Evolutionary conservation across 2,113 vertebrate species (phyloP).

Genomic region (Triplophysa dalaica): DNA sequence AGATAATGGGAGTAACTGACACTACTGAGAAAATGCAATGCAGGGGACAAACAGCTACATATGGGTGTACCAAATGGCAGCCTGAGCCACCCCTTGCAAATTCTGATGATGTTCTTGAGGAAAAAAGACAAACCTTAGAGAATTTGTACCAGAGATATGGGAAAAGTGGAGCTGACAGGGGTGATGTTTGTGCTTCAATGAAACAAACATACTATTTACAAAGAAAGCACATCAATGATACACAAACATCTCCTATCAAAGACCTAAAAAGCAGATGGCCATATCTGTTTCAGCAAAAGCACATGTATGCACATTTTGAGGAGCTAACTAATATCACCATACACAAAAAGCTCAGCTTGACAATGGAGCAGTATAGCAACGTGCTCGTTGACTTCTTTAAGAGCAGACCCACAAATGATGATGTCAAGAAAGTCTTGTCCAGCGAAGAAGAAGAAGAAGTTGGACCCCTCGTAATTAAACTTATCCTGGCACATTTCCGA

Average conservation of each 20-base stretch:
- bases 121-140: conserved; percentile 18
- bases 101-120: conserved; percentile 6
- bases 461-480: conserved; percentile 14
- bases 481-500: conserved; percentile 16
- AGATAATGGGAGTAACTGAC: neutral
- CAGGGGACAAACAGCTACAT: conserved; percentile 10
- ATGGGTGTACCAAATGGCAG: conserved; percentile 1
- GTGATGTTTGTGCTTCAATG: neutral
- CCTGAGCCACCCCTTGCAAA: conserved; percentile 2
- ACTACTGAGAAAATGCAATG: neutral
- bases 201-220: conserved; percentile 14
- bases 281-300: conserved; percentile 19
- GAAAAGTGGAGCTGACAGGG: conserved; percentile 3
- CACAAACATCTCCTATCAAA: conserved; percentile 1
- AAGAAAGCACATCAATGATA: conserved; percentile 16
- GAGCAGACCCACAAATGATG: conserved; percentile 5
- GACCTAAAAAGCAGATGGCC: conserved; percentile 22
- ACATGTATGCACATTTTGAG: conserved; percentile 23
- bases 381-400: conserved; percentile 17
- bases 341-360: conserved; percentile 9
- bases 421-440: conserved; percentile 1
- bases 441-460: neutral
- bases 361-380: neutral
- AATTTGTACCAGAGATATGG: conserved; percentile 10
- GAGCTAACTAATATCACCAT: neutral